Conservation (phyloP, 1,140 invertebrate genomes). For the Drosophila pseudoananassae region DNA sequence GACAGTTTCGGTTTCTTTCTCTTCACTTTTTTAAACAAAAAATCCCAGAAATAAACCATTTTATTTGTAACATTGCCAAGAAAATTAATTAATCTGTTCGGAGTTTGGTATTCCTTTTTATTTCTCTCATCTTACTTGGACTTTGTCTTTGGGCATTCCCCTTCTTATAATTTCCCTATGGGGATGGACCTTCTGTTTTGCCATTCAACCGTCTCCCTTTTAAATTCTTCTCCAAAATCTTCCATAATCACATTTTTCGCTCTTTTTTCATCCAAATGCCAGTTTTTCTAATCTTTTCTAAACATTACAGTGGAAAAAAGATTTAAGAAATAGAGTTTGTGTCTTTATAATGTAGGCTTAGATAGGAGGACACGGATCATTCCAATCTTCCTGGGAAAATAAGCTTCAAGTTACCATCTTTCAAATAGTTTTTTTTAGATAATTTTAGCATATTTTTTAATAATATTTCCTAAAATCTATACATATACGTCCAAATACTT, state of each 20-base stretch:
- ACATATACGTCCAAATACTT: neutral
- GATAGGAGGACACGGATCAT: too few species aligned
- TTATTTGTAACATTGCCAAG: neutral
- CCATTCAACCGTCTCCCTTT: neutral
- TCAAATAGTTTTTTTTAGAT: too few species aligned
- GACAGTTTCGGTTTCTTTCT: too few species aligned
- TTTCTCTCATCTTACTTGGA: neutral
- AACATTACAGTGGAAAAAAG: neutral
- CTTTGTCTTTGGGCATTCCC: neutral
- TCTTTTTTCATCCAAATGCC: constrained; percentile 4
- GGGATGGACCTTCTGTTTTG: neutral
- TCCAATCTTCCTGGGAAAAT: too few species aligned
- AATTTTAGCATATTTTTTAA: neutral
- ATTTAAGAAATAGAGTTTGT: too few species aligned
- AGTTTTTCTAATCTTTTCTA: neutral
- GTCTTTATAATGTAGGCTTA: too few species aligned
- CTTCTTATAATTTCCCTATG: neutral
- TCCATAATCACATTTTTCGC: constrained; percentile 12
- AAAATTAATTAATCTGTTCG: neutral
- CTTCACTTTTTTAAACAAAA: too few species aligned
- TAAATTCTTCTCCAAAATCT: constrained; percentile 4
- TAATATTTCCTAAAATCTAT: constrained; percentile 6
- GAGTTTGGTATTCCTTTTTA: neutral
- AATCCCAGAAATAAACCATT: too few species aligned
- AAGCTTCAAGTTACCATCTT: too few species aligned